Evolutionary conservation across 2,113 vertebrate genomes (phyloP), one percentile per base, ranked within the genome.

Genomic region (Oncorhynchus mykiss): DNA sequence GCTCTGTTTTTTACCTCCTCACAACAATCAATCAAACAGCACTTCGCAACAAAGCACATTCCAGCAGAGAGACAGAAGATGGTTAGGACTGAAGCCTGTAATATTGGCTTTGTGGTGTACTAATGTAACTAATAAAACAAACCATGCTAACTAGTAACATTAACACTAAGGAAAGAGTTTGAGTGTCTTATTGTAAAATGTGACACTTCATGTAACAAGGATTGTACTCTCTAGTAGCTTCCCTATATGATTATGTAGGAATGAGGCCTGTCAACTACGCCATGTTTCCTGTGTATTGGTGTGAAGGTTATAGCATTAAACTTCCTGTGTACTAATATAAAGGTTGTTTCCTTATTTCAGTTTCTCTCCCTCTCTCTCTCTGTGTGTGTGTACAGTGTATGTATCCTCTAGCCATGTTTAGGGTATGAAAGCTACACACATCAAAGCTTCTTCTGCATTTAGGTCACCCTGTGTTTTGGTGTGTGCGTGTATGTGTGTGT

Each of bases 11-110:
- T 45, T 39, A 67, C 81, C 59, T 66, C 72, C 54, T 29, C 60
- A 65, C 13, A 34, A 18, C 4, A 34, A 20, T 45, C 72, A 81
- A 80, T 88, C 80, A 66, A 73, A 72, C 29, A 45, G 14, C 9
- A 71, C 75, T 77, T 59, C 29, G 16, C 72, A 80, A 70, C 12
- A 29, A 51, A 71, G 22, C 20, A 34, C 18, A 74, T 70, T 74
- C 29, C 2, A 20, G 20, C 74, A 65, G 54, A 5, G 2, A 45
- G 5, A 25, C 34, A 49, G 48, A 16, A 18, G 1, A 18, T 54
- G 14, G 51, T 54, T 16, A 13, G 12, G 51, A 54, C 51, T 54
- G 51, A 45, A 45, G 39, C 39, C 39, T 45, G 39, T 45, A 45
- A 45, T 45, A 9, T 11, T 45, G 34, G 9, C 39, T 11, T 11